phyloP scores from a whole-genome alignment of 2,888 invertebrate species.

The Nomada ruficornis region DNA sequence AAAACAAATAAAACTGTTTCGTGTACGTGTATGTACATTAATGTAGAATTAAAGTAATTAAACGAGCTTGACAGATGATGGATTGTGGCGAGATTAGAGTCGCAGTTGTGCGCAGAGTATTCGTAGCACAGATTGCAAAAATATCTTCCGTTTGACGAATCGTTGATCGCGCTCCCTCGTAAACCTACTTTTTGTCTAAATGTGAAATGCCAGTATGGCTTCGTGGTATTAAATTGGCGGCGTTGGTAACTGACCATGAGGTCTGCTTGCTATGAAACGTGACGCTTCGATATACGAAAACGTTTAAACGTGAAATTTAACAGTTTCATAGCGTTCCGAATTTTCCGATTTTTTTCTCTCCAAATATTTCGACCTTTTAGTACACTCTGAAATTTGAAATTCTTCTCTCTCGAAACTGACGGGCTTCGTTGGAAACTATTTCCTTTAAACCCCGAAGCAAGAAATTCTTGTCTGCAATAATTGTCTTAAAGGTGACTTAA shows the following conservation, averaged over 20 bases:
- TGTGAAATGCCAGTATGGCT: neutral
- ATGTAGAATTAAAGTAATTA: too few species aligned
- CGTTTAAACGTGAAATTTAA: neutral
- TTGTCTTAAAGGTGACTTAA: too few species aligned
- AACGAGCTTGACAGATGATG: too few species aligned
- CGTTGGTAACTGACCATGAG: too few species aligned
- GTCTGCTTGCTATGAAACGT: neutral
- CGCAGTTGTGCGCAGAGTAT: too few species aligned
- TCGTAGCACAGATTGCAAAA: neutral
- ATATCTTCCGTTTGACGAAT: constrained; percentile 6
- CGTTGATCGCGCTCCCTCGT: neutral
- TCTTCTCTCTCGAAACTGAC: neutral
- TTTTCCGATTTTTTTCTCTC: neutral
- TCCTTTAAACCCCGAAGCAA: neutral
- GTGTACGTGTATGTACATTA: too few species aligned
- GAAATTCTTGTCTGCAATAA: neutral
- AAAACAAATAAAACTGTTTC: too few species aligned
- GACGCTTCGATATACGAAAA: neutral
- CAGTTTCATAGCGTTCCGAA: neutral
- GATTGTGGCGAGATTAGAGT: too few species aligned
- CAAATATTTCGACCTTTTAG: neutral
- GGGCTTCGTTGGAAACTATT: neutral
- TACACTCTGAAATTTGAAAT: neutral
- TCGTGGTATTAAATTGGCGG: neutral
- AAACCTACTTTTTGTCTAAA: neutral